Evolutionary conservation across 2,113 vertebrate genomes (phyloP).

Genomic region (Plecturocebus donacophilus): DNA sequence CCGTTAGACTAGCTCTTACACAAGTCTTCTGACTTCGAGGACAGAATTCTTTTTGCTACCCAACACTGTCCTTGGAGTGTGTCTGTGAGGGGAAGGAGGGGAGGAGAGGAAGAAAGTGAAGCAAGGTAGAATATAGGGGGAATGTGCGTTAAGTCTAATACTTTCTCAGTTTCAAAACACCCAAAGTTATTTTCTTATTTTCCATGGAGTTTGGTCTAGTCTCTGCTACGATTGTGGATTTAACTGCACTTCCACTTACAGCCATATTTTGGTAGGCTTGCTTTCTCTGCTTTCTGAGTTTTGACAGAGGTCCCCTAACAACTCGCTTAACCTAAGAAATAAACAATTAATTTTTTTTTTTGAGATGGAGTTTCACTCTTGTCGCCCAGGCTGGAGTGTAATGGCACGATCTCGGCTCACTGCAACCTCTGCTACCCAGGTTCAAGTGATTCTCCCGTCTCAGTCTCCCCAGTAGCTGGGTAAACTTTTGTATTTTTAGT

Average conservation of each 20-base stretch:
- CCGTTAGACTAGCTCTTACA: background rate
- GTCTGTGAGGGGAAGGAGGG: background rate
- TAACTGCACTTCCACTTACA: fast-evolving
- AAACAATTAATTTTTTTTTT: background rate
- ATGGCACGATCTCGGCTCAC: too few relatives aligned
- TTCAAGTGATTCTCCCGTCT: too few relatives aligned
- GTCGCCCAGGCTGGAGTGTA: too few relatives aligned
- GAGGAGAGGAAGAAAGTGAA: background rate
- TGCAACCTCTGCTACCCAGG: too few relatives aligned
- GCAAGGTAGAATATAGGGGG: background rate
- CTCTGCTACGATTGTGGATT: background rate
- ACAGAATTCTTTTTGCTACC: background rate
- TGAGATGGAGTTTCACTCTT: too few relatives aligned
- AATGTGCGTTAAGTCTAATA: background rate
- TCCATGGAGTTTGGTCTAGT: background rate
- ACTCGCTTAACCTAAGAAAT: background rate
- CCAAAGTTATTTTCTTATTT: background rate
- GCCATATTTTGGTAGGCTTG: background rate
- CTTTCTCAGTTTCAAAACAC: background rate
- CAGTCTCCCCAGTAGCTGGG: too few relatives aligned
- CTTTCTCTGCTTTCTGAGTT: background rate
- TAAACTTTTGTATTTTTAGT: too few relatives aligned
- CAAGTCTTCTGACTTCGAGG: background rate
- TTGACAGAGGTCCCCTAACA: background rate
- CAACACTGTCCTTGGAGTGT: fast-evolving